Base-by-base conservation (phyloP, 2,888 invertebrate species). In the Mongoloraphidia duomilia region DNA sequence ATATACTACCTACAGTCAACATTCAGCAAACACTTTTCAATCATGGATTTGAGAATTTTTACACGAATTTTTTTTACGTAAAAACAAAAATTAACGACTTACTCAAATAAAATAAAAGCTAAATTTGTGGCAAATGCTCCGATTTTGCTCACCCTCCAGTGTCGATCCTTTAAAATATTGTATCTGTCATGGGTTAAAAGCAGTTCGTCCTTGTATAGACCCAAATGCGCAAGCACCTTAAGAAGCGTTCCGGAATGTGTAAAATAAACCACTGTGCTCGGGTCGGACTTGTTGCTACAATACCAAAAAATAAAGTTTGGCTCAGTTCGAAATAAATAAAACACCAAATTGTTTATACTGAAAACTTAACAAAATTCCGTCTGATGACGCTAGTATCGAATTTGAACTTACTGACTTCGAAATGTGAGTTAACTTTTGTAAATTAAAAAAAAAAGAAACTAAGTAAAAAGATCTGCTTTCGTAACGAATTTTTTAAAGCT, bases 161-260 rank as follows among this genome's bases (percentile, higher is more conserved):
- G 59, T 50, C 74, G 63, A n/a, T 59, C 54, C n/a, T 59, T 39
- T 12, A 52, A 49, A 13, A 50, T 13, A 8, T 52, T 13, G 36
- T 47, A 54, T 36, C 47, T 66, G 51, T 75, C 67, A 38, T 79
- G 77, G n/a, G 66, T 74, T 42, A 89, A 67, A 34, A 72, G 75
- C 3, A 65, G 53, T 1, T 71, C 60, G 44, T 89, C 86, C 61
- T 76, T 79, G 58, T 82, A 87, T 9, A 91, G 68, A 11, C 82
- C 80, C 54, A 90, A 64, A 57, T 84, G 77, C 1, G 84, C 75
- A 43, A 88, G 60, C 46, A 87, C 63, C 68, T 90, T 91, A 34
- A 90, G 66, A 41, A 90, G 61, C 1, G 88, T 81, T 3, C 90
- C 90, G 1, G 89, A 89, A 67, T 91, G 90, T 1, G 86, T 79